Evolutionary conservation across 2,797 vertebrate genomes (phyloP), one percentile per base, ranked within the genome.

Genomic region (Apodemus agrarius): DNA sequence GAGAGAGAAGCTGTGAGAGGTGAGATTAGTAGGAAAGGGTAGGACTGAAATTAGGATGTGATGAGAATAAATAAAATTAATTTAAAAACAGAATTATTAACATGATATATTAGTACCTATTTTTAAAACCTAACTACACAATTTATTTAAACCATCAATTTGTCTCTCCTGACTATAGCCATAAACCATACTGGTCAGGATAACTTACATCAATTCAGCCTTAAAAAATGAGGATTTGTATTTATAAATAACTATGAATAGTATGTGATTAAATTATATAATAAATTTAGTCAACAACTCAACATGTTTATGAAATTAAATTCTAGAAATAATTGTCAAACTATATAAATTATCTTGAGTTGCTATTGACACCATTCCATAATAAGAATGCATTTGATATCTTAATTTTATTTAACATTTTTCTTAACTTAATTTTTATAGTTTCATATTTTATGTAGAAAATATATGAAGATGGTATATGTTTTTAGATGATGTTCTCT

Each of bases 101-200:
- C 13, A 40, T 82, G 3, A 75, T 75, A 75, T 80, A 40, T 49
- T 88, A 79, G 37, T 52, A 91, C 31, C 59, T 61, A n/a, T 7
- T 46, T 89, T 91, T 67, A 89, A 76, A 90, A 67, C 3, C n/a
- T 43, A 96, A 95, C 8, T 69, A 6, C 11, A 93, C 65, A 78
- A 94, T 63, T 10, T 54, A 92, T 46, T 96, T 13, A 85, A 72
- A 80, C 52, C 40, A 74, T 6, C 37, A 86, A 67, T 85, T 74
- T 93, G 24, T 7, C 6, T n/a, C 69, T 95, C 89, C 49, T 87
- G 63, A 69, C 12, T 61, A 43, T 1, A 81, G 76, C 65, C 5
- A 76, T 26, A 80, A 72, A 89, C 1, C 4, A 52, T 72, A 46
- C 21, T 59, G 1, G 34, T 83, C 14, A 54, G n/a, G 54, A 49